Conservation (phyloP, 2,888 invertebrate species). For the Myathropa florea region DNA sequence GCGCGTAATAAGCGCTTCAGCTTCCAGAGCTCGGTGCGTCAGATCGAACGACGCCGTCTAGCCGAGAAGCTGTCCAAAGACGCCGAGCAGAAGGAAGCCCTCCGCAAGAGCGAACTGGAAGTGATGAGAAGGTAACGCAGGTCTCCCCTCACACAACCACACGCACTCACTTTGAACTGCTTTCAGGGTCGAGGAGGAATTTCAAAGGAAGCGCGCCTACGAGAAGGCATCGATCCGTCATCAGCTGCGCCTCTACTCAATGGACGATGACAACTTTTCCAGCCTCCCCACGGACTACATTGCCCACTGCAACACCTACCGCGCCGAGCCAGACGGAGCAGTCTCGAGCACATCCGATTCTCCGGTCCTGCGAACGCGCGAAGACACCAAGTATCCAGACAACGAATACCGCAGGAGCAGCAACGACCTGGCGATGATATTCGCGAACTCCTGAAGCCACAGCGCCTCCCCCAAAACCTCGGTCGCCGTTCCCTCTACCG, state of each 20-base stretch:
- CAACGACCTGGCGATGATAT: slow-evolving; percentile 16
- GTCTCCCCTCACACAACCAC: background rate
- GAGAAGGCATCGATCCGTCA: slow-evolving; percentile 89
- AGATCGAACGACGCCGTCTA: slow-evolving; percentile 87
- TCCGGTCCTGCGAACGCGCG: slow-evolving; percentile 1
- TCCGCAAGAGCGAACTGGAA: slow-evolving; percentile 88
- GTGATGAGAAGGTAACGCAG: slow-evolving; percentile 86
- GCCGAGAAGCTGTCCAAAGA: slow-evolving; percentile 89
- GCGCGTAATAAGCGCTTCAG: slow-evolving; percentile 85
- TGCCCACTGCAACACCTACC: slow-evolving; percentile 71
- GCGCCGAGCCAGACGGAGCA: slow-evolving; percentile 89
- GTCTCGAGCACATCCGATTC: slow-evolving; percentile 80
- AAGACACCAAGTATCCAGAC: background rate
- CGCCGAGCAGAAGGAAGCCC: slow-evolving; percentile 89
- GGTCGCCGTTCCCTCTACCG: background rate
- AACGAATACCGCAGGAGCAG: slow-evolving; percentile 1
- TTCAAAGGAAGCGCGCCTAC: slow-evolving; percentile 90
- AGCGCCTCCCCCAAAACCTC: background rate
- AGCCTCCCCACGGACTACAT: slow-evolving; percentile 82
- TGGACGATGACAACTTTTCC: slow-evolving; percentile 79
- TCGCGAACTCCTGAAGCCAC: background rate
- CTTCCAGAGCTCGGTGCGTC: slow-evolving; percentile 92
- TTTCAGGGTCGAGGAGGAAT: slow-evolving; percentile 90
- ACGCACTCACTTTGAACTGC: background rate
- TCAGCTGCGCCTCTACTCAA: slow-evolving; percentile 87